Evolutionary conservation across 2,888 invertebrate genomes (phyloP).

Genomic region (Gasteruption jaculator): DNA sequence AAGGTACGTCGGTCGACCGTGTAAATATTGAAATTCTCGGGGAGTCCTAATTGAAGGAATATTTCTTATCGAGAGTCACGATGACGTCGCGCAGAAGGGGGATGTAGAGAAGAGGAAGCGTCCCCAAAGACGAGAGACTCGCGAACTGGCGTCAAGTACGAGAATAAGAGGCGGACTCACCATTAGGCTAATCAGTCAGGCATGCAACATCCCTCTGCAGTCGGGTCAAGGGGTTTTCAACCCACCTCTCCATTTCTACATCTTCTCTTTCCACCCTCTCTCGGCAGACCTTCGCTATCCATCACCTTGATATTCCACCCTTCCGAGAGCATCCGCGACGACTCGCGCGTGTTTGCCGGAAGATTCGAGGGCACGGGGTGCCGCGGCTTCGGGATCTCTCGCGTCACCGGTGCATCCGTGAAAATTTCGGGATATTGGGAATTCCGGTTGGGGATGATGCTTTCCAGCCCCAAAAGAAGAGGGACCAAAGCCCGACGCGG

Average conservation of each 20-base stretch:
- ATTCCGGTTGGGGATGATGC: too few species aligned
- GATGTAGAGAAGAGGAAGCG: conserved; percentile 23
- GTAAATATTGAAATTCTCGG: conserved; percentile 36
- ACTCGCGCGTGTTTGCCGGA: neutral
- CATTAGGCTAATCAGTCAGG: conserved; percentile 50
- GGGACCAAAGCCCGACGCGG: too few species aligned
- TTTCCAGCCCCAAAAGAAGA: too few species aligned
- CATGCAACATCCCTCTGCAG: conserved; percentile 38
- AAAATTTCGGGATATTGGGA: too few species aligned
- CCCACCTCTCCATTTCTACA: conserved; percentile 33
- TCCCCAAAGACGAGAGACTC: conserved; percentile 30
- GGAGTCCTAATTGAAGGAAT: conserved; percentile 41
- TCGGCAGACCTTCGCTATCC: conserved; percentile 6
- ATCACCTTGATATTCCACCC: conserved; percentile 7
- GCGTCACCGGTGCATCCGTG: too few species aligned
- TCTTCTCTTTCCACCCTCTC: conserved; percentile 24
- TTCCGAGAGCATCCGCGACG: neutral
- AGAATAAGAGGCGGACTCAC: conserved; percentile 45
- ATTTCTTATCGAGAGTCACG: conserved; percentile 38
- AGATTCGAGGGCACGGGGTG: too few species aligned
- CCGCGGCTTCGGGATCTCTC: too few species aligned
- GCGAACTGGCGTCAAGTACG: conserved; percentile 47
- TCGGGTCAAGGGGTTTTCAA: conserved; percentile 43
- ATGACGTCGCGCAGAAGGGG: conserved; percentile 21
- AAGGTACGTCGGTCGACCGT: too few species aligned